phyloP scores from a whole-genome alignment of 2,113 vertebrate genomes.

The Psephotus haematonotus region DNA sequence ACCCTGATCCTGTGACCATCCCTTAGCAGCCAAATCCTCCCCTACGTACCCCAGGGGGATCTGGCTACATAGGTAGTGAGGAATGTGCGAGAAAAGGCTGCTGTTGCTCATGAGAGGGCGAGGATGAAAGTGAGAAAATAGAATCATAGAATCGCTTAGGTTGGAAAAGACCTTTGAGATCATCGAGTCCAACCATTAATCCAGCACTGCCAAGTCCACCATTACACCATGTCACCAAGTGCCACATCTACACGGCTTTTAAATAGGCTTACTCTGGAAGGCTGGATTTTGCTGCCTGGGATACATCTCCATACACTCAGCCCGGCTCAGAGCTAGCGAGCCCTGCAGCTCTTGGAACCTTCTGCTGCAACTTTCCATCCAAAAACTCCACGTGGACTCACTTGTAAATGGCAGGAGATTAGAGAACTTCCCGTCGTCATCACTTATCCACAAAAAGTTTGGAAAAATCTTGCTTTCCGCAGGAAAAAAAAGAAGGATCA shows the following conservation, averaged over 20 bases:
- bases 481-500: not conserved
- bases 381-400: constrained; percentile 52
- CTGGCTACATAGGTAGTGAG: not conserved
- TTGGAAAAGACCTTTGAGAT: not conserved
- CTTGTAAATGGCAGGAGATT: constrained; percentile 66
- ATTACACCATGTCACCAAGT: not conserved
- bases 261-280: constrained; percentile 36
- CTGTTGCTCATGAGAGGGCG: not conserved
- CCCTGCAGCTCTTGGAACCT: constrained; percentile 43
- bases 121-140: constrained; percentile 28
- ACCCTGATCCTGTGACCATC: not conserved
- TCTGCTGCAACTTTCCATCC: constrained; percentile 51
- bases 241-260: not conserved
- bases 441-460: constrained; percentile 10
- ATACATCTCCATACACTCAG: constrained; percentile 58
- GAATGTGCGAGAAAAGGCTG: constrained; percentile 5
- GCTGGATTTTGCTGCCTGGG: constrained; percentile 56
- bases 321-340: not conserved
- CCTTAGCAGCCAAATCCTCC: not conserved
- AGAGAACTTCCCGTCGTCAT: constrained; percentile 54
- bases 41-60: not conserved
- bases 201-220: not conserved
- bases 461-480: not conserved
- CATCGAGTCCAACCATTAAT: not conserved
- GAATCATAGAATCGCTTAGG: not conserved